A percentile compares a stretch with the other conserved stretches of the same genome.
These are phyloP conservation scores for Masticophis lateralis DNA, from an alignment of 2,797 vertebrate species.

Conservation along the genomic window DNA sequence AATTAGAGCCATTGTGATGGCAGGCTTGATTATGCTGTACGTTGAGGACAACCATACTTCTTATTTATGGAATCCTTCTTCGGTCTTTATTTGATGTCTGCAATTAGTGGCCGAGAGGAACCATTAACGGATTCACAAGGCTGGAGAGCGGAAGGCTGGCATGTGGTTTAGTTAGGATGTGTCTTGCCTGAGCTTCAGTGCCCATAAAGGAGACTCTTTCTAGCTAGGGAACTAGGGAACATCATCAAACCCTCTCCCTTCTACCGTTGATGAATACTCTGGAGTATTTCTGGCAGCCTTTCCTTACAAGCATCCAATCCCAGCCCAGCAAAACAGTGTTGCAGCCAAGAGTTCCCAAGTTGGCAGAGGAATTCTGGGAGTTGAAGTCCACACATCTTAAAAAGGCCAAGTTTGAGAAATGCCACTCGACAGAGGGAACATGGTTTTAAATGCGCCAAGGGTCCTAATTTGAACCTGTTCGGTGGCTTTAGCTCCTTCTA, in stretches of 20 bases:
- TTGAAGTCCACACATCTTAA: background rate
- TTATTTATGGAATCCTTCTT: too few relatives aligned
- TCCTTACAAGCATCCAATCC: background rate
- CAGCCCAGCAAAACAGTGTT: background rate
- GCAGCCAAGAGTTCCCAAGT: background rate
- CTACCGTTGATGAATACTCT: too few relatives aligned
- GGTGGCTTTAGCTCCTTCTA: background rate
- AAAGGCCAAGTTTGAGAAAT: background rate
- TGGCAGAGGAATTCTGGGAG: background rate
- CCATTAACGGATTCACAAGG: rapidly evolving
- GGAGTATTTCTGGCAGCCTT: background rate
- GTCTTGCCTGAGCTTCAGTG: background rate
- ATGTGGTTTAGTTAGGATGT: background rate
- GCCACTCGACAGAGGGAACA: background rate
- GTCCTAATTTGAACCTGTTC: background rate
- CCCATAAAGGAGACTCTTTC: too few relatives aligned
- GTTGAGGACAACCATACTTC: too few relatives aligned
- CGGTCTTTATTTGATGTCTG: too few relatives aligned
- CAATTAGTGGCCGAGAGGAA: too few relatives aligned
- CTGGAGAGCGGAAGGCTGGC: background rate
- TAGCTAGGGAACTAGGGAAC: too few relatives aligned
- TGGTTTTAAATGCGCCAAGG: background rate
- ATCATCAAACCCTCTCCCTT: too few relatives aligned
- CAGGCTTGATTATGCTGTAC: too few relatives aligned
- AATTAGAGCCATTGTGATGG: too few relatives aligned